phyloP scores from a whole-genome alignment of 2,797 vertebrate genomes.

The Manis javanica region DNA sequence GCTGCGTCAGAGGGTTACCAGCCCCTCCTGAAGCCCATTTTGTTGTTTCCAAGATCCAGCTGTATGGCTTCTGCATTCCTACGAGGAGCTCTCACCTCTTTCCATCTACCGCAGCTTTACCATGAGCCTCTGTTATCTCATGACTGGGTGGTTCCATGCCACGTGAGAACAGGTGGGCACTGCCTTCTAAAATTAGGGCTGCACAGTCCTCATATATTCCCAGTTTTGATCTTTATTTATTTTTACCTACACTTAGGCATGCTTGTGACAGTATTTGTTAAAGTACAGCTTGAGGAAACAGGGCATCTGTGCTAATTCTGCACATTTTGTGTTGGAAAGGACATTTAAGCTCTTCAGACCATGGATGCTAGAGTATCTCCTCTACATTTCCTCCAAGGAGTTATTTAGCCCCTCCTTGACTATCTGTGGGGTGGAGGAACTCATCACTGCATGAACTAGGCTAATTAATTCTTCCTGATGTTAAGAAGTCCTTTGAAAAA shows the following conservation, averaged over 20 bases:
- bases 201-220: not conserved
- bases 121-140: not conserved
- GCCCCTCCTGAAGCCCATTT: not conserved
- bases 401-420: not conserved
- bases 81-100: not conserved
- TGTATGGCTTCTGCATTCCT: not conserved
- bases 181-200: not conserved
- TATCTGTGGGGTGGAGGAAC: too few relatives aligned
- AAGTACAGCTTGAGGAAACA: not conserved
- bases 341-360: not conserved
- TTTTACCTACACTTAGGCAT: not conserved
- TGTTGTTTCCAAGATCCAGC: not conserved
- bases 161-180: fast-evolving
- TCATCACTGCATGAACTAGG: not conserved
- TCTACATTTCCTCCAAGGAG: not conserved
- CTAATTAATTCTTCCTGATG: not conserved
- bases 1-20: not conserved
- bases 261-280: not conserved
- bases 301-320: not conserved
- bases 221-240: not conserved
- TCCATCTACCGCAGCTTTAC: not conserved
- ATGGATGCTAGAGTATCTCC: not conserved
- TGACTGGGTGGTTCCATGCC: not conserved
- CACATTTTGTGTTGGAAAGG: not conserved
- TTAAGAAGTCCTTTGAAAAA: not conserved